These are phyloP conservation scores for Colius striatus DNA, from an alignment of 2,113 vertebrate genomes.

Conservation along the genomic window DNA sequence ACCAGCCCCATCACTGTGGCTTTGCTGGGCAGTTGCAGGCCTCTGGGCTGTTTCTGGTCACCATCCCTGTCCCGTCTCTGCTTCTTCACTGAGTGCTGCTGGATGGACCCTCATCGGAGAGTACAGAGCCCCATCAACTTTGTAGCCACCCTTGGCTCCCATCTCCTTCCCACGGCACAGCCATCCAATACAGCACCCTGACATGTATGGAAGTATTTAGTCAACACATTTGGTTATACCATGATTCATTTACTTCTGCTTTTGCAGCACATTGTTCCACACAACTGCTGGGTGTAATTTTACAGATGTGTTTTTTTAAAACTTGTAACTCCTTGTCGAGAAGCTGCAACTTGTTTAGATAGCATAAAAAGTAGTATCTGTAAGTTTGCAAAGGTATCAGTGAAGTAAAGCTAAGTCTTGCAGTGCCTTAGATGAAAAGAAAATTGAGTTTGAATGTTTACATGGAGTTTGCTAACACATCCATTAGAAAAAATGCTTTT, in stretches of 20 bases:
- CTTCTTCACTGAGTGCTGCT: neutral
- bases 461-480: neutral
- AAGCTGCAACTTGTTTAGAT: neutral
- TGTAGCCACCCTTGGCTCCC: neutral
- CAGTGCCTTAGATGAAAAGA: neutral
- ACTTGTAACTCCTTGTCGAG: neutral
- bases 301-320: neutral
- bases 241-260: neutral
- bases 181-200: too few relatives aligned
- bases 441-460: neutral
- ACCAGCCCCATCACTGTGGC: neutral
- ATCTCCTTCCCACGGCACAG: neutral
- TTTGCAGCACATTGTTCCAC: neutral
- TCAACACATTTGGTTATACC: neutral
- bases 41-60: neutral
- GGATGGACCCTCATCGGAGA: neutral
- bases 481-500: neutral
- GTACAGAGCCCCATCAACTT: too few relatives aligned
- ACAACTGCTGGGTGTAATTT: rapidly evolving
- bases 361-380: neutral
- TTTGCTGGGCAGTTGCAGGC: neutral
- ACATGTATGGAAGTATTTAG: neutral
- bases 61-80: too few relatives aligned
- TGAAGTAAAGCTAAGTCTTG: neutral
- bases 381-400: neutral